Conservation (phyloP, 2,797 vertebrate species). For the Enteromius unitaeniatus region DNA sequence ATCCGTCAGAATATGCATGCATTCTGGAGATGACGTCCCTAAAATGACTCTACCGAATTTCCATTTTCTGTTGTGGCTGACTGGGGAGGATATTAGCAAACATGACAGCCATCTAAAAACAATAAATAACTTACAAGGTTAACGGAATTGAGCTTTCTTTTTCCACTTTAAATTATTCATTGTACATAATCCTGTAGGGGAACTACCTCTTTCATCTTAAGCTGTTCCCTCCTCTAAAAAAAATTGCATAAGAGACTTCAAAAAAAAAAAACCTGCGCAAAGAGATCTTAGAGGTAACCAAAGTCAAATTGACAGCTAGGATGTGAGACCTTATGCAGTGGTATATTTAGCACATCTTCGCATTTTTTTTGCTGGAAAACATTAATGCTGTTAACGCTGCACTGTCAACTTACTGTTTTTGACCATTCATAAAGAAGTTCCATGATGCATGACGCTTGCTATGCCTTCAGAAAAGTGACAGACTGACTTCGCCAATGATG, state of each 20-base stretch:
- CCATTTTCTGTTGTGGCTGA: conserved; percentile 48
- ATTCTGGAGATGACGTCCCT: conserved; percentile 28
- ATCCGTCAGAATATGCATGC: conserved; percentile 32
- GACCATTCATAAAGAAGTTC: conserved; percentile 32
- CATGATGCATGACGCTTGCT: conserved; percentile 7
- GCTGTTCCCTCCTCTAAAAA: conserved; percentile 43
- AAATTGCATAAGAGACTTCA: conserved; percentile 41
- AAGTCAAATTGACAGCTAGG: conserved; percentile 47
- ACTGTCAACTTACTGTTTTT: conserved; percentile 18
- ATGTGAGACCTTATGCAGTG: conserved; percentile 39
- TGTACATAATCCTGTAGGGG: conserved; percentile 59
- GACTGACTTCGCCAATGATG: not conserved
- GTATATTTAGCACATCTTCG: conserved; percentile 48
- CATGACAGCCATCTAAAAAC: conserved; percentile 63
- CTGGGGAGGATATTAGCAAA: conserved; percentile 61
- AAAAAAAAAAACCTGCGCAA: conserved; percentile 19
- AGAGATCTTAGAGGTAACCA: conserved; percentile 37
- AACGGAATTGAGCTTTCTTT: conserved; percentile 61
- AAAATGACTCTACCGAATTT: conserved; percentile 52
- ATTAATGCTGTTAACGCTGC: conserved; percentile 28
- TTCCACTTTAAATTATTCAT: conserved; percentile 64
- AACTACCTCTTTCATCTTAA: conserved; percentile 62
- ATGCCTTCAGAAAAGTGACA: not conserved
- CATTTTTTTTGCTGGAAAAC: conserved; percentile 18
- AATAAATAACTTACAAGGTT: conserved; percentile 65